These are phyloP conservation scores for Lepidurus arcticus DNA, from an alignment of 1,140 invertebrate species.

Conservation along the genomic window DNA sequence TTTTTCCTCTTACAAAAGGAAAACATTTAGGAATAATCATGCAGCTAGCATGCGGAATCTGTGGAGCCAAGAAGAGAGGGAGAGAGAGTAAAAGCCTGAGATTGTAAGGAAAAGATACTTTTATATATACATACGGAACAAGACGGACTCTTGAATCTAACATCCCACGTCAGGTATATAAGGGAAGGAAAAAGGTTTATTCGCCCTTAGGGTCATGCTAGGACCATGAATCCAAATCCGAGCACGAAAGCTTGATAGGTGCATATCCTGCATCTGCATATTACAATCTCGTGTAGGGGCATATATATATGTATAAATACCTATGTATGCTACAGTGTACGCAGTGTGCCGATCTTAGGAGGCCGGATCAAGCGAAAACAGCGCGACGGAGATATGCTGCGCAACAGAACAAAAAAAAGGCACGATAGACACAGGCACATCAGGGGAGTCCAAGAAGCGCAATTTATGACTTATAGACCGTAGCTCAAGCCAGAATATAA, in stretches of 20 bases:
- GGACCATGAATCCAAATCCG: conserved; percentile 11
- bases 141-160: background rate
- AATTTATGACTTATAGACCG: background rate
- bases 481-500: background rate
- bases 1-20: background rate
- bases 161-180: background rate
- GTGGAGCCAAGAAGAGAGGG: background rate
- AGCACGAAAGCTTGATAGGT: conserved; percentile 18
- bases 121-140: background rate
- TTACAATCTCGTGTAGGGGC: background rate
- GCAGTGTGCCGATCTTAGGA: no score
- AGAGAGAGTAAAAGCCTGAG: background rate
- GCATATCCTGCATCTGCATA: conserved; percentile 19
- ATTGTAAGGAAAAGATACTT: no score
- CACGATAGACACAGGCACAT: conserved; percentile 3
- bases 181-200: background rate
- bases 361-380: background rate
- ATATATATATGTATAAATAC: no score
- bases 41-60: background rate
- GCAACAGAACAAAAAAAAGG: background rate
- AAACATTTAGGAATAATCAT: background rate
- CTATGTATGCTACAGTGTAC: no score
- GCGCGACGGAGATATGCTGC: background rate
- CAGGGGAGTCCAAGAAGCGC: conserved; percentile 7
- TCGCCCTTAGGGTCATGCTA: background rate